A percentile compares a stretch with the other conserved stretches of the same genome.
Evolutionary conservation across 2,113 vertebrate genomes (phyloP).

Genomic region (Carettochelys insculpta): DNA sequence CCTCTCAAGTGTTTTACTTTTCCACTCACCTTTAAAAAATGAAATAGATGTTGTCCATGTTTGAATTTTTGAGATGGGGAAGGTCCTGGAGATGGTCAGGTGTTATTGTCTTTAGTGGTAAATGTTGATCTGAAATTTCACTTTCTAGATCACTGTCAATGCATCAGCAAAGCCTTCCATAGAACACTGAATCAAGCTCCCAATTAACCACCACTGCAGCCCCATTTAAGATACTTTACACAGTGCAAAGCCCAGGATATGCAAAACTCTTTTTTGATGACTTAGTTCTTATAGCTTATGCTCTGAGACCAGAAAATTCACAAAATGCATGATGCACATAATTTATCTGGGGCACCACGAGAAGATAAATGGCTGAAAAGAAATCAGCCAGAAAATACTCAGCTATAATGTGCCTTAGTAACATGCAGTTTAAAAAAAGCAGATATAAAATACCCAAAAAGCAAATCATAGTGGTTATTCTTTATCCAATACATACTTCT

Average conservation of each 20-base stretch:
- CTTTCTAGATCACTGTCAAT: not conserved
- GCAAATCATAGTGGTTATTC: too few relatives aligned
- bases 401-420: not conserved
- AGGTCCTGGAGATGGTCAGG: too few relatives aligned
- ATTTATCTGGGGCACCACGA: not conserved
- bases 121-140: accelerated
- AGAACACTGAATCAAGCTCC: not conserved
- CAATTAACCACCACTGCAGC: accelerated
- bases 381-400: too few relatives aligned
- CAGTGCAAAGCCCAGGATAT: not conserved
- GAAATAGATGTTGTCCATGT: too few relatives aligned
- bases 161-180: accelerated
- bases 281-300: accelerated
- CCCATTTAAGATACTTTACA: not conserved
- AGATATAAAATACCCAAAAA: too few relatives aligned
- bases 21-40: too few relatives aligned
- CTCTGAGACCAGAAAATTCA: not conserved
- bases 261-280: not conserved
- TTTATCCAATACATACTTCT: too few relatives aligned
- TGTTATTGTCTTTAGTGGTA: not conserved
- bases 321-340: not conserved
- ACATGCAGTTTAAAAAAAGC: not conserved
- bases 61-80: too few relatives aligned
- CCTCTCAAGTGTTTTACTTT: too few relatives aligned
- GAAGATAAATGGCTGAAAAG: too few relatives aligned